Evolutionary conservation across 2,797 vertebrate genomes (phyloP).

Genomic region (Harpagifer antarcticus): DNA sequence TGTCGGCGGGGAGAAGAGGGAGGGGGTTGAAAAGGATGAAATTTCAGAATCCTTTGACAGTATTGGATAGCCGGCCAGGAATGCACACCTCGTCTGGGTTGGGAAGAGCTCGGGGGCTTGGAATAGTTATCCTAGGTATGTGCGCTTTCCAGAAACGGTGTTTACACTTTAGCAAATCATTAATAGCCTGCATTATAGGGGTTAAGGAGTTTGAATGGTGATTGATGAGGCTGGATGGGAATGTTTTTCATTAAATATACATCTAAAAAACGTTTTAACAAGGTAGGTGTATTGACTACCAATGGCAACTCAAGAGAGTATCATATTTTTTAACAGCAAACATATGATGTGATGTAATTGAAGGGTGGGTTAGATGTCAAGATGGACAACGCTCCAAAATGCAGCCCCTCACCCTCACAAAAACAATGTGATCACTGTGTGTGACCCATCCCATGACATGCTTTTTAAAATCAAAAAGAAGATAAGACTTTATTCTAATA

Average conservation of each 20-base stretch:
- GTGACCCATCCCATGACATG: slow-evolving; percentile 42
- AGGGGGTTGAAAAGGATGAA: slow-evolving; percentile 67
- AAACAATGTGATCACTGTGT: slow-evolving; percentile 46
- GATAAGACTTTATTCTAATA: slow-evolving; percentile 36
- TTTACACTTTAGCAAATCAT: slow-evolving; percentile 50
- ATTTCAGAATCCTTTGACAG: slow-evolving; percentile 81
- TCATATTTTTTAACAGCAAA: neutral
- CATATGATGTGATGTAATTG: neutral
- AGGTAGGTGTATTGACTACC: neutral
- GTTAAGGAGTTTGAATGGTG: neutral
- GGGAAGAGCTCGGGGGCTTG: slow-evolving; percentile 62
- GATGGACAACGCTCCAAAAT: slow-evolving; percentile 1
- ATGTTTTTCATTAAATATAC: neutral
- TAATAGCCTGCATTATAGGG: slow-evolving; percentile 8
- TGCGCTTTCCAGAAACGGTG: slow-evolving; percentile 31
- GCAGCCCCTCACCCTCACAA: neutral
- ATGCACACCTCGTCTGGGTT: slow-evolving; percentile 73
- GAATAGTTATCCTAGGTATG: slow-evolving; percentile 59
- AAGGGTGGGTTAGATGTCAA: slow-evolving; percentile 11
- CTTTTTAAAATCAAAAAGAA: slow-evolving; percentile 20
- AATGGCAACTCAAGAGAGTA: neutral
- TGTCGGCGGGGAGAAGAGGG: slow-evolving; percentile 6
- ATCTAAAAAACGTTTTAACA: neutral
- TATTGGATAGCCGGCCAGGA: slow-evolving; percentile 73
- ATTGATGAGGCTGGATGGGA: neutral